Percentiles rank a stretch among this genome's conserved stretches.
Conservation (phyloP, 2,113 vertebrate genomes). For the Zootoca vivipara region DNA sequence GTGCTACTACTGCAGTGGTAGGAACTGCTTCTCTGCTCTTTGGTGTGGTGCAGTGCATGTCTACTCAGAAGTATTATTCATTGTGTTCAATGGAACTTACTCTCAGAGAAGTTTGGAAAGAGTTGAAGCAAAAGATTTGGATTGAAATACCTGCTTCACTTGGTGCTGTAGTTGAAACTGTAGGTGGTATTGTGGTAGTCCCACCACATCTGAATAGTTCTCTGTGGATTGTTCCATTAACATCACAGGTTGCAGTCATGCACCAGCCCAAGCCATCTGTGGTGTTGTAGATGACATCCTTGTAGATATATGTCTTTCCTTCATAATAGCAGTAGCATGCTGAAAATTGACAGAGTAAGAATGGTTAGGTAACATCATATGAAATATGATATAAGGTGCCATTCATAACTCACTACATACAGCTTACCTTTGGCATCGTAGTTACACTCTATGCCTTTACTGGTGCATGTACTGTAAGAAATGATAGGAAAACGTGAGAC, state of each 20-base stretch:
- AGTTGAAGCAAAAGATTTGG: background rate
- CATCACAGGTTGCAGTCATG: conserved; percentile 68
- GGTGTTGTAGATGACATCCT: conserved; percentile 77
- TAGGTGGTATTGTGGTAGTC: background rate
- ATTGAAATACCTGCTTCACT: conserved; percentile 53
- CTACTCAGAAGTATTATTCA: background rate
- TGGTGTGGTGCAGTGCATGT: background rate
- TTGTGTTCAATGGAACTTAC: background rate
- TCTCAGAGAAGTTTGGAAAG: too few relatives aligned
- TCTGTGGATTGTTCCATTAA: conserved; percentile 73
- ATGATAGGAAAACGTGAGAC: conserved; percentile 7
- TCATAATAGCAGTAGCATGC: conserved; percentile 77
- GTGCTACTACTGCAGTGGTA: too few relatives aligned
- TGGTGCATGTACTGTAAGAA: conserved; percentile 70
- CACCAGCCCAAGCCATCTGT: conserved; percentile 79
- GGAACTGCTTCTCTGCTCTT: too few relatives aligned
- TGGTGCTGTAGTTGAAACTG: conserved; percentile 28
- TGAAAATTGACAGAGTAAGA: conserved; percentile 43
- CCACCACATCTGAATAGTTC: conserved; percentile 47
- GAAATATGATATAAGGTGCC: background rate
- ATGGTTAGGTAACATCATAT: conserved; percentile 26
- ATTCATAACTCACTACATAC: conserved; percentile 17
- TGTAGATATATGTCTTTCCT: conserved; percentile 63
- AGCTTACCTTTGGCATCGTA: conserved; percentile 64
- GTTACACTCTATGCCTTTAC: conserved; percentile 62